Percentiles rank a stretch among this genome's conserved stretches.
phyloP scores from a whole-genome alignment of 2,888 invertebrate species.

The Theodoxus fluviatilis region DNA sequence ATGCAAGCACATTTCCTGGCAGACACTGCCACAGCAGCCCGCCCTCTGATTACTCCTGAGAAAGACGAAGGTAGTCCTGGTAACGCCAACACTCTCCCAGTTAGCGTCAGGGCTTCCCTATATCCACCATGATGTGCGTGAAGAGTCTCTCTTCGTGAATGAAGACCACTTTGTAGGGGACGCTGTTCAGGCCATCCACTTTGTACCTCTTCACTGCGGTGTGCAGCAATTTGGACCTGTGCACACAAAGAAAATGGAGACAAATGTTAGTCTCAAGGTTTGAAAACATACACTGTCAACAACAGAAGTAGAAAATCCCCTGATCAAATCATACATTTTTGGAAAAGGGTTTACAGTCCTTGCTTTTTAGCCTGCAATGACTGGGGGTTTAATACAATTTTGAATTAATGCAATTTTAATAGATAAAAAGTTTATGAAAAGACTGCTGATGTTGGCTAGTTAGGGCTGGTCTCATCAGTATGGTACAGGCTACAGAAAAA shows the following conservation, averaged over 20 bases:
- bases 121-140: slow-evolving; percentile 60
- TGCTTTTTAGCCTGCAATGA: too few relatives aligned
- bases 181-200: slow-evolving; percentile 85
- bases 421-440: too few relatives aligned
- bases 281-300: too few relatives aligned
- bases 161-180: slow-evolving; percentile 74
- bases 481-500: too few relatives aligned
- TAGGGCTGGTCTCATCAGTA: too few relatives aligned
- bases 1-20: not conserved
- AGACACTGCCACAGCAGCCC: not conserved
- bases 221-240: slow-evolving; percentile 83
- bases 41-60: not conserved
- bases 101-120: slow-evolving; percentile 45
- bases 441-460: too few relatives aligned
- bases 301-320: too few relatives aligned
- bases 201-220: slow-evolving; percentile 83
- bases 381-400: too few relatives aligned
- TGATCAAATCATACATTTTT: too few relatives aligned
- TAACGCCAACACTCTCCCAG: not conserved
- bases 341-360: too few relatives aligned
- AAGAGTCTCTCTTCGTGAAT: slow-evolving; percentile 44
- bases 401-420: too few relatives aligned
- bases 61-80: too few relatives aligned
- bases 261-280: not conserved
- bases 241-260: slow-evolving; percentile 46